Conservation (phyloP, 2,797 vertebrate species). For the Trachops cirrhosus region DNA sequence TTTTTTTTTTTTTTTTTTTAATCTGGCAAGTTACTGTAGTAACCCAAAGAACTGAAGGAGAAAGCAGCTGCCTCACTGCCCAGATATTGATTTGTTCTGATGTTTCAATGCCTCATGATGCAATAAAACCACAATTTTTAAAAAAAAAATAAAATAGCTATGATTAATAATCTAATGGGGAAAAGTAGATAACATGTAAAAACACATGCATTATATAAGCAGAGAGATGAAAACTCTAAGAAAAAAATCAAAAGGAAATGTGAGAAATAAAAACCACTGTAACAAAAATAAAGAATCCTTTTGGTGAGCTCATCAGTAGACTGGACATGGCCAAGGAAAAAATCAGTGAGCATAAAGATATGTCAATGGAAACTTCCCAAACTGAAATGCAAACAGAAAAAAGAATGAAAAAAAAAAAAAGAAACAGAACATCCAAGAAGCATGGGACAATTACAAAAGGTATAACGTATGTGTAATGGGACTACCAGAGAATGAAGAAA, state of each 20-base stretch:
- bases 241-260: not conserved
- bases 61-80: not conserved
- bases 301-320: not conserved
- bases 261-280: not conserved
- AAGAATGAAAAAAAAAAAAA: not conserved
- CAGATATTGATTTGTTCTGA: not conserved
- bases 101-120: not conserved
- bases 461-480: not conserved
- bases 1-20: too few relatives aligned
- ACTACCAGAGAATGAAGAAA: not conserved
- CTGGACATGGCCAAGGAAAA: not conserved
- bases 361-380: not conserved
- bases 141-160: not conserved
- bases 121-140: not conserved
- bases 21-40: not conserved
- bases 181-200: not conserved
- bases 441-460: not conserved
- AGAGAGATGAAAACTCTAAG: not conserved
- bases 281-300: not conserved
- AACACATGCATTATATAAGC: not conserved
- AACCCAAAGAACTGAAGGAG: not conserved
- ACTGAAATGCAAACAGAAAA: not conserved
- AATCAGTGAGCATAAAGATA: not conserved
- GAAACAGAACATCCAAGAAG: not conserved
- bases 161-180: not conserved